phyloP scores from a whole-genome alignment of 2,797 vertebrate genomes.

The Brachymystax lenok region DNA sequence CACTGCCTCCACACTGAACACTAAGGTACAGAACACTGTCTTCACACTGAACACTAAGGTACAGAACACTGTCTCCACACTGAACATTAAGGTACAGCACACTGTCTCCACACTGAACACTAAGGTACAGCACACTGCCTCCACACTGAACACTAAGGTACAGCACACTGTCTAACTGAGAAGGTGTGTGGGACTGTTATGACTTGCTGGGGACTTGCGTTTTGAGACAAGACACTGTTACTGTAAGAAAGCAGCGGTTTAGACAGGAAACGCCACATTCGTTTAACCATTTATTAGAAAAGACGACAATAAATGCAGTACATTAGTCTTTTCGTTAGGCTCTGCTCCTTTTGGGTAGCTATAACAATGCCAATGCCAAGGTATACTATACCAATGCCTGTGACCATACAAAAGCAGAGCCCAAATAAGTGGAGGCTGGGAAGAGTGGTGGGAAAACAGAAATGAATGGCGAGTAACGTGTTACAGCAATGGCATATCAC shows the following conservation, averaged over 20 bases:
- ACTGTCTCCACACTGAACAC: no score
- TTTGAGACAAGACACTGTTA: not conserved
- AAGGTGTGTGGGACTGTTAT: not conserved
- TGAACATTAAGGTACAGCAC: slow-evolving; percentile 66
- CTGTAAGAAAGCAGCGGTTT: slow-evolving; percentile 4
- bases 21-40: slow-evolving; percentile 27
- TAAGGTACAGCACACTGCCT: slow-evolving; percentile 68
- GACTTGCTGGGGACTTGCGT: not conserved
- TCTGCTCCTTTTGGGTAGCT: not conserved
- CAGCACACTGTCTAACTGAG: not conserved
- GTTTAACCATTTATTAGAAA: not conserved
- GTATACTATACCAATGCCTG: no score
- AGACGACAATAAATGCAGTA: no score
- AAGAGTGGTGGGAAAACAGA: not conserved
- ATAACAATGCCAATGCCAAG: no score
- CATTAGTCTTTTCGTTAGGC: no score
- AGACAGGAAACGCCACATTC: not conserved
- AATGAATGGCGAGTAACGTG: not conserved
- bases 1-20: slow-evolving; percentile 79
- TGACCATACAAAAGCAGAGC: no score
- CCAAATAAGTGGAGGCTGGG: no score
- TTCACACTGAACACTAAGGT: no score
- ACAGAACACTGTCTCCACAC: slow-evolving; percentile 75
- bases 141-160: slow-evolving; percentile 73
- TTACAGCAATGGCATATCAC: no score